Conservation (phyloP, 2,888 invertebrate genomes). For the Crepidodera aurea region DNA sequence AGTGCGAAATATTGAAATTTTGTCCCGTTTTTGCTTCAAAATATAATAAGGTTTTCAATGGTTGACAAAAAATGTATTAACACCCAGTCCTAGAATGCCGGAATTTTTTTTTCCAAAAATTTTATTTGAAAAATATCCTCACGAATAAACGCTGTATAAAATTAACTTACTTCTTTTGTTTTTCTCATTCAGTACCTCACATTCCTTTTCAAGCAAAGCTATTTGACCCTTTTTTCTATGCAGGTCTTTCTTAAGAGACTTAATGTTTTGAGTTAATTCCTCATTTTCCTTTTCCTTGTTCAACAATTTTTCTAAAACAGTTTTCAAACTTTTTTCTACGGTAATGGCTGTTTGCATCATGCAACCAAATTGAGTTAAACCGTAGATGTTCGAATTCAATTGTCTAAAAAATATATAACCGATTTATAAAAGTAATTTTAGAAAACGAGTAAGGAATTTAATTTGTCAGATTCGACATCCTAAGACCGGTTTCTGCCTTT, state of each 20-base stretch:
- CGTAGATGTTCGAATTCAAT: constrained; percentile 36
- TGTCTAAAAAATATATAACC: constrained; percentile 32
- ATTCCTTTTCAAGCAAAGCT: constrained; percentile 37
- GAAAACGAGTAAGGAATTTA: no score
- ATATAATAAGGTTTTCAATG: no score
- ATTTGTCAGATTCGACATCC: no score
- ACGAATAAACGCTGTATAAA: no score
- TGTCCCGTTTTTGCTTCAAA: no score
- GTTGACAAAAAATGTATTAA: no score
- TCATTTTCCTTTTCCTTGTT: constrained; percentile 32
- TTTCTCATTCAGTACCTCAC: constrained; percentile 34
- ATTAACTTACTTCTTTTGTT: constrained; percentile 35
- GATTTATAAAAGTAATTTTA: no score
- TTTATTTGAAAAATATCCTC: no score
- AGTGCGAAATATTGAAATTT: no score
- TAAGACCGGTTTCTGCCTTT: no score
- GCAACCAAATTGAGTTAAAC: constrained; percentile 46
- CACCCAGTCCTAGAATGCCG: no score
- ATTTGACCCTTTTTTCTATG: constrained; percentile 30
- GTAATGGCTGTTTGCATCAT: constrained; percentile 44
- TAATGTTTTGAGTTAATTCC: constrained; percentile 23
- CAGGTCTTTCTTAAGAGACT: constrained; percentile 18
- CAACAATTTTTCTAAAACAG: constrained; percentile 35
- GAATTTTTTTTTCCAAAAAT: no score
- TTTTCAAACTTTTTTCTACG: constrained; percentile 38